Conservation (phyloP, 2,113 vertebrate species). For the Psammodynastes pulverulentus region DNA sequence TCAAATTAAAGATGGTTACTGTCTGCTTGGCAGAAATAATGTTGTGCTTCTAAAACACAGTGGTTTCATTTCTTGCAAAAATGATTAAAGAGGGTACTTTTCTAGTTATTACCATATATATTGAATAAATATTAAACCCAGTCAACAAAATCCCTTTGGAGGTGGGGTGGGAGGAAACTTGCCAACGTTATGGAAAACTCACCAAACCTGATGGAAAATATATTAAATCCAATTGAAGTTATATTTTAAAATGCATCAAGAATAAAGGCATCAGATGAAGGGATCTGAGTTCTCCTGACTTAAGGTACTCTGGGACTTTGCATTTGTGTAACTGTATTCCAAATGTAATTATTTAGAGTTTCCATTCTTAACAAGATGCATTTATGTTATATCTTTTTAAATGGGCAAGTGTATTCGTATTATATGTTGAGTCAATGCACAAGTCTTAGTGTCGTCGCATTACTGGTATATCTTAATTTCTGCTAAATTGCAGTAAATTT, state of each 20-base stretch:
- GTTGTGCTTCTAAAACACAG: not conserved
- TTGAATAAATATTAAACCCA: constrained; percentile 30
- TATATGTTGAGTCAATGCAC: constrained; percentile 36
- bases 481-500: constrained; percentile 2
- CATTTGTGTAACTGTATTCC: accelerated
- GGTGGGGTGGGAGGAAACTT: not conserved
- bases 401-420: constrained; percentile 13
- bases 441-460: constrained; percentile 33
- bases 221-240: not conserved
- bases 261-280: accelerated
- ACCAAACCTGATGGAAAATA: accelerated
- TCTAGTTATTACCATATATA: not conserved
- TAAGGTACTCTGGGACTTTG: not conserved
- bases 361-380: constrained; percentile 29
- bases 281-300: accelerated
- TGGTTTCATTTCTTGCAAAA: not conserved
- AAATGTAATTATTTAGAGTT: constrained; percentile 6
- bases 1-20: not conserved
- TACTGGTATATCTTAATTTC: constrained; percentile 33
- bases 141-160: constrained; percentile 59
- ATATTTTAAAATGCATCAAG: not conserved
- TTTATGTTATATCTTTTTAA: constrained; percentile 33
- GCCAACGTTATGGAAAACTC: not conserved
- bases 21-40: not conserved
- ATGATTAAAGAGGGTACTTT: not conserved